Conservation (phyloP, 1,140 invertebrate species). For the Ectropis grisescens region DNA sequence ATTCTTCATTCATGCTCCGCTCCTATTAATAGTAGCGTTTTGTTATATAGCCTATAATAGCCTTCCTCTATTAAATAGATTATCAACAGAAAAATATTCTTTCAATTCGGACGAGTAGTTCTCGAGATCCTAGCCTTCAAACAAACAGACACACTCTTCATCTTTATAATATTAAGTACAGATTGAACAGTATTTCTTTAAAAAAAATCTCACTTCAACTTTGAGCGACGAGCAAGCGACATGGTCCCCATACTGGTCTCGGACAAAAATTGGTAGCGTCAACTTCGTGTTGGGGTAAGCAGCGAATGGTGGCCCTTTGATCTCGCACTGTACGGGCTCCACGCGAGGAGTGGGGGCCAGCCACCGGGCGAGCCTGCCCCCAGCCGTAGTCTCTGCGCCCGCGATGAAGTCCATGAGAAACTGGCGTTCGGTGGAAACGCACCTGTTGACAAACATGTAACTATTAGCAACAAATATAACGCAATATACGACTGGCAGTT, state of each 20-base stretch:
- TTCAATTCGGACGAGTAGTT: too few species aligned
- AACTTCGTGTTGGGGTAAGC: slow-evolving; percentile 87
- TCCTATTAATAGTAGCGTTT: too few species aligned
- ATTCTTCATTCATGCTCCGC: too few species aligned
- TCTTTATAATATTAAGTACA: too few species aligned
- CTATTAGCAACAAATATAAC: too few species aligned
- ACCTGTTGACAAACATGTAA: slow-evolving; percentile 24
- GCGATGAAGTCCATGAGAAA: slow-evolving; percentile 95
- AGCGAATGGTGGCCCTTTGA: slow-evolving; percentile 81
- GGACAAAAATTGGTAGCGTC: slow-evolving; percentile 85
- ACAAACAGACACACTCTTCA: too few species aligned
- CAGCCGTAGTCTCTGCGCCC: slow-evolving; percentile 87
- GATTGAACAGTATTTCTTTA: too few species aligned
- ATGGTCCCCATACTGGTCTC: slow-evolving; percentile 93
- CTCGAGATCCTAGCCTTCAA: too few species aligned
- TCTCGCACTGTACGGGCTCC: slow-evolving; percentile 89
- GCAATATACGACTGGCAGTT: too few species aligned
- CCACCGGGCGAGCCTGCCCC: slow-evolving; percentile 93
- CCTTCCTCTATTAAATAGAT: too few species aligned
- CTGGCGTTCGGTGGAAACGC: slow-evolving; percentile 84
- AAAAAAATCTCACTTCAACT: slow-evolving; percentile 82
- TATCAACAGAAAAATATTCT: too few species aligned
- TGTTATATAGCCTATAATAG: too few species aligned
- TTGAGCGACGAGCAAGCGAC: slow-evolving; percentile 89
- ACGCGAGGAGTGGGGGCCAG: slow-evolving; percentile 93